Evolutionary conservation across 2,113 vertebrate species (phyloP), one percentile per base, ranked within the genome.

Genomic region (Desmodus rotundus): DNA sequence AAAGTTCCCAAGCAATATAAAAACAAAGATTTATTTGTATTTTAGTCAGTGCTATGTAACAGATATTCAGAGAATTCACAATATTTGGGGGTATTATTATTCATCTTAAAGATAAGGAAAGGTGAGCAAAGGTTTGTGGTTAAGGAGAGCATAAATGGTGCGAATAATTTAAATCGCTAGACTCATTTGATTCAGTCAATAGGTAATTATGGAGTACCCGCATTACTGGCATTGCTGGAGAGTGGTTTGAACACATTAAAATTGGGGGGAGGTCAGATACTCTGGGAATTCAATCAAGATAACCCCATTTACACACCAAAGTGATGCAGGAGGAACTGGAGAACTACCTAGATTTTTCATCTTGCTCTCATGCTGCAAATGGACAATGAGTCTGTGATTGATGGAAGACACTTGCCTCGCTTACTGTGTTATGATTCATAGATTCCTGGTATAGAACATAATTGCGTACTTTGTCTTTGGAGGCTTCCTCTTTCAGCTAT

Each of bases 381-480:
- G 56, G 33, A 70, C 38, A 94, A 43, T 7, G 78, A 7, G 43
- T 86, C 43, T 54, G 65, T 93, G 45, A 92, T 3, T 85, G 41
- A 89, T 73, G 61, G 78, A 83, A 85, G 80, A 65, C 43, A 50
- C 61, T 89, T 80, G 63, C 36, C 54, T 92, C 43, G 77, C 88
- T 93, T 84, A 81, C 77, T 89, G 54, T 73, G 63, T 52, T 95
- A 87, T 95, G 90, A 97, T 80, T 95, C 85, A 87, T 38, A 80
- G 74, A 70, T 93, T 96, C 78, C 52, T 56, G 22, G 54, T 82
- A 45, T 38, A 84, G 83, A 84, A 92, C 0, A 5, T 65, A 83
- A 88, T 45, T 91, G 81, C 68, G 6, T 65, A 58, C 76, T 92
- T 86, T 86, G 52, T 45, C 87, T 91, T 73, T 41, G 73, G 77